Percentiles rank a stretch among this genome's conserved stretches.
These are phyloP conservation scores for Ondatra zibethicus DNA, from an alignment of 2,113 vertebrate genomes.

Conservation along the genomic window DNA sequence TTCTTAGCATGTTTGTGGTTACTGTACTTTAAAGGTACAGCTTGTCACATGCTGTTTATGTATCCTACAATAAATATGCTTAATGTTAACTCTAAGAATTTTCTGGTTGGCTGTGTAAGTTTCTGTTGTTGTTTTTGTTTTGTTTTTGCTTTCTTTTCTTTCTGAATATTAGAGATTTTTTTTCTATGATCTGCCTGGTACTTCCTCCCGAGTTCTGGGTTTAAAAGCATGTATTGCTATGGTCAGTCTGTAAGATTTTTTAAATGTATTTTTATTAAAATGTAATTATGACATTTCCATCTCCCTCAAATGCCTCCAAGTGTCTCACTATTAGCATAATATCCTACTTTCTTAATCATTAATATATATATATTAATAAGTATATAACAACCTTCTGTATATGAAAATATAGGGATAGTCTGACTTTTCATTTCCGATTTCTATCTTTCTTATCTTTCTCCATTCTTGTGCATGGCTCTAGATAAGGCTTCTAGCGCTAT, in stretches of 20 bases:
- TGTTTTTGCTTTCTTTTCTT: neutral
- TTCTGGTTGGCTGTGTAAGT: neutral
- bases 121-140: neutral
- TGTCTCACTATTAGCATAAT: neutral
- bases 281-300: neutral
- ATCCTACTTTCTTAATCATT: neutral
- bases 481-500: neutral
- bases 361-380: too few relatives aligned
- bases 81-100: neutral
- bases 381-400: neutral
- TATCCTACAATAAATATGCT: neutral
- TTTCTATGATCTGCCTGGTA: neutral
- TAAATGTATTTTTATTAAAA: neutral
- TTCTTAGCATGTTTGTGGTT: neutral
- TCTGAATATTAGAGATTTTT: too few relatives aligned
- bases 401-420: neutral
- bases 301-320: neutral
- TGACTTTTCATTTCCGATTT: neutral
- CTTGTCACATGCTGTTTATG: neutral
- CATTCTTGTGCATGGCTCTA: neutral
- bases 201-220: neutral
- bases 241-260: neutral
- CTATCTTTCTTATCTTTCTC: neutral
- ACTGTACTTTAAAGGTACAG: neutral
- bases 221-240: neutral